phyloP scores from a whole-genome alignment of 2,797 vertebrate genomes.

The Chrysocyon brachyurus region DNA sequence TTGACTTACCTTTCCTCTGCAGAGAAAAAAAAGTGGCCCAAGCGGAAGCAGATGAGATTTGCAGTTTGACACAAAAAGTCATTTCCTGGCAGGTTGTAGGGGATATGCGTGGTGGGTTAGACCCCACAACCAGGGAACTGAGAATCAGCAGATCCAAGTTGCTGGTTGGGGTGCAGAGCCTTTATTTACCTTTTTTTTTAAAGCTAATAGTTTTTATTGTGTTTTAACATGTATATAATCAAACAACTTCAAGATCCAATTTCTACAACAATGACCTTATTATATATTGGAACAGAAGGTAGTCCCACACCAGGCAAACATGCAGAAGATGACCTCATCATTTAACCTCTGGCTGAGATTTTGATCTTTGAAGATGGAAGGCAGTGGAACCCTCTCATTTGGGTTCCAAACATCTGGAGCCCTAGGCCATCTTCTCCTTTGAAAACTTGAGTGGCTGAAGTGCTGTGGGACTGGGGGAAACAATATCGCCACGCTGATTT shows the following conservation, averaged over 20 bases:
- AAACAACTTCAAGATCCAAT: too few species aligned
- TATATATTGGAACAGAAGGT: not conserved
- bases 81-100: not conserved
- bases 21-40: slow-evolving; percentile 53
- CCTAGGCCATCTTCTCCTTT: slow-evolving; percentile 48
- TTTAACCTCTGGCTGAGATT: slow-evolving; percentile 54
- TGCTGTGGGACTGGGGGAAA: not conserved
- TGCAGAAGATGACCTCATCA: not conserved
- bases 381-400: not conserved
- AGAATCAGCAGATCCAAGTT: not conserved
- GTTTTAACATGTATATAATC: too few species aligned
- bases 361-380: slow-evolving; percentile 52
- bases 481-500: not conserved
- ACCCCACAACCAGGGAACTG: not conserved
- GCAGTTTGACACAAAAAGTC: slow-evolving; percentile 13
- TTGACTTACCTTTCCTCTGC: slow-evolving; percentile 8
- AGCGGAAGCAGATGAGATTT: slow-evolving; percentile 28
- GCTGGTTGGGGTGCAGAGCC: not conserved
- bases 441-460: slow-evolving; percentile 28
- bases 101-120: not conserved
- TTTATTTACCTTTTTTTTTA: not conserved
- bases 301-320: not conserved
- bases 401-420: slow-evolving; percentile 62
- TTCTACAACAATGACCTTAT: not conserved
- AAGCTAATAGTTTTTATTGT: too few species aligned